Percentiles rank a stretch among this genome's conserved stretches.
These are phyloP conservation scores for Promerops cafer DNA, from an alignment of 2,113 vertebrate species.

Conservation along the genomic window DNA sequence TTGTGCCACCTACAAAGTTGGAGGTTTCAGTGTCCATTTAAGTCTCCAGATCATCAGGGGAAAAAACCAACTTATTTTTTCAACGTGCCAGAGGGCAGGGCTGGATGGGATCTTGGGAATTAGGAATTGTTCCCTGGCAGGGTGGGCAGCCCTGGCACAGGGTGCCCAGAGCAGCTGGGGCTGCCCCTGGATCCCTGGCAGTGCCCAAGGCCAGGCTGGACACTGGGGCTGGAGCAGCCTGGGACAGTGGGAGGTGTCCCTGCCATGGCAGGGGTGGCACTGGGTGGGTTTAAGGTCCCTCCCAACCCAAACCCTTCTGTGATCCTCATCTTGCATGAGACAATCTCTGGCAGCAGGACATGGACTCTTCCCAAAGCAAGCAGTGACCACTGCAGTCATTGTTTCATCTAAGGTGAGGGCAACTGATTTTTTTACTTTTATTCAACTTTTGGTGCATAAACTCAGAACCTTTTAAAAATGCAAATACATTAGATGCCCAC, in stretches of 20 bases:
- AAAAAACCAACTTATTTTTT: neutral
- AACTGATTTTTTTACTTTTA: neutral
- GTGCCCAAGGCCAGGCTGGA: neutral
- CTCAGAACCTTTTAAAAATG: neutral
- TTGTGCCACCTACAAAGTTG: neutral
- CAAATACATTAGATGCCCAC: neutral
- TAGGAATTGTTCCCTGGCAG: neutral
- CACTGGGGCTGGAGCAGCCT: neutral
- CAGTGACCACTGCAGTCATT: fast-evolving
- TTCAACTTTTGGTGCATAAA: neutral
- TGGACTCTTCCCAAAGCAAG: neutral
- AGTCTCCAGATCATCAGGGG: neutral
- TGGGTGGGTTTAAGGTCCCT: fast-evolving
- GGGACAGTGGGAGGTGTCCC: neutral
- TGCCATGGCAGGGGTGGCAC: neutral
- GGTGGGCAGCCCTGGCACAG: neutral
- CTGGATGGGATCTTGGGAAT: neutral
- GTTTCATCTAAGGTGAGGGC: neutral
- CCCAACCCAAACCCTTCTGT: fast-evolving
- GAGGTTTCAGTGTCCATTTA: neutral
- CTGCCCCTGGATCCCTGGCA: neutral
- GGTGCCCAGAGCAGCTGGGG: neutral
- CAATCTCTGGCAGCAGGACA: neutral
- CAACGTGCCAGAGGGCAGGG: neutral
- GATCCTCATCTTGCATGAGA: neutral